Conservation (phyloP, 2,113 vertebrate species). For the Sorex araneus region DNA sequence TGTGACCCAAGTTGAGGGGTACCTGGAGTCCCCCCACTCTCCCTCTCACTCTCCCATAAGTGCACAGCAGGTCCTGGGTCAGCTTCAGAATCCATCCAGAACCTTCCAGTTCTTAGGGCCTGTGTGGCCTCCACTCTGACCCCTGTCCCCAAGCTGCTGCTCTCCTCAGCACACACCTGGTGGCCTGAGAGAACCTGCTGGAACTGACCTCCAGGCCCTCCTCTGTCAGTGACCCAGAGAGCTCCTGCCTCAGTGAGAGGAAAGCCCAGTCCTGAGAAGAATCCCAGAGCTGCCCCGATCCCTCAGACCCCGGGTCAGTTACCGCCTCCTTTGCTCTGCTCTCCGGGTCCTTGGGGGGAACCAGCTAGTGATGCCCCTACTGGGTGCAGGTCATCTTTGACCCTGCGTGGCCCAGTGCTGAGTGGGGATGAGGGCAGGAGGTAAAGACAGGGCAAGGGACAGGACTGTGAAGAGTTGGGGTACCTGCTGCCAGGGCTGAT, state of each 20-base stretch:
- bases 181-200: not conserved
- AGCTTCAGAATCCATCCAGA: not conserved
- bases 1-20: not conserved
- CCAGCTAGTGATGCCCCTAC: not conserved
- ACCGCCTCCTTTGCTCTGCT: not conserved
- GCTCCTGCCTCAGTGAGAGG: accelerated
- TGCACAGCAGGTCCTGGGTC: not conserved
- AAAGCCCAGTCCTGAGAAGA: too few relatives aligned
- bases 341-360: not conserved
- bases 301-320: too few relatives aligned
- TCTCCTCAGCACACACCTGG: not conserved
- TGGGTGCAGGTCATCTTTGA: not conserved
- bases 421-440: too few relatives aligned
- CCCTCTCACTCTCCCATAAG: not conserved
- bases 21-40: not conserved
- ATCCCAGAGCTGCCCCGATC: too few relatives aligned
- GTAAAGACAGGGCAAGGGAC: not conserved
- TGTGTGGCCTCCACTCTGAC: too few relatives aligned
- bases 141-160: not conserved
- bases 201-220: not conserved
- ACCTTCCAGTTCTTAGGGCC: not conserved
- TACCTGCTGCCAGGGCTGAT: accelerated
- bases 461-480: not conserved
- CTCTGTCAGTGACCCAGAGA: not conserved
- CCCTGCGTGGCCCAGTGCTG: too few relatives aligned